A percentile compares a stretch with the other conserved stretches of the same genome.
Conservation (phyloP, 2,888 invertebrate genomes). For the Eilema griseolum region DNA sequence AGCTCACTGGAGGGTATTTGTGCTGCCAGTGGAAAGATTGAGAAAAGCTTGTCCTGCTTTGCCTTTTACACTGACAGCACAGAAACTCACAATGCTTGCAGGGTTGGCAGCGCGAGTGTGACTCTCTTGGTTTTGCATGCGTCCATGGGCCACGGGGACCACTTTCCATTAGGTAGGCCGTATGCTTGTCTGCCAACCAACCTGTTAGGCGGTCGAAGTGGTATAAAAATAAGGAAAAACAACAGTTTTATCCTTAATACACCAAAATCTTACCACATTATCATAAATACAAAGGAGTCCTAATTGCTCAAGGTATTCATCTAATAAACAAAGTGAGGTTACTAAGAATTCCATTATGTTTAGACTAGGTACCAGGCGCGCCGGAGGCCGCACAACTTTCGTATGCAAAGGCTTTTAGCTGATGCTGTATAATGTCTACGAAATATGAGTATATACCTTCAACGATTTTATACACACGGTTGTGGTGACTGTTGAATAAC, state of each 20-base stretch:
- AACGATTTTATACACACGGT: constrained; percentile 44
- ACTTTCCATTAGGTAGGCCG: no score
- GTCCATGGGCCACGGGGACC: no score
- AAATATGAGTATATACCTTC: constrained; percentile 59
- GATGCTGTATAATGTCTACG: constrained; percentile 61
- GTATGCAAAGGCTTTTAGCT: constrained; percentile 68
- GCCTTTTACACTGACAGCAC: no score
- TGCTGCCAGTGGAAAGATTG: no score
- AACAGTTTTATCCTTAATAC: neutral
- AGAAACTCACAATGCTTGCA: no score
- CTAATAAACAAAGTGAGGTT: constrained; percentile 48
- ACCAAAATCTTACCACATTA: constrained; percentile 38
- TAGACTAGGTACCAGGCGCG: constrained; percentile 32
- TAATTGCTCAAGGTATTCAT: constrained; percentile 51
- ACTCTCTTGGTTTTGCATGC: no score
- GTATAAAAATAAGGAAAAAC: neutral
- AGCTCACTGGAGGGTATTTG: no score
- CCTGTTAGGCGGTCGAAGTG: no score
- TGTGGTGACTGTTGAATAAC: constrained; percentile 19
- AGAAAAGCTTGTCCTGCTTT: no score
- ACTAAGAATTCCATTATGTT: constrained; percentile 55
- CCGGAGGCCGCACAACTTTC: constrained; percentile 55
- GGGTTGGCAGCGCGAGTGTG: no score
- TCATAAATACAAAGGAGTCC: constrained; percentile 46
- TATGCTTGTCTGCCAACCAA: no score